phyloP scores from a whole-genome alignment of 2,113 vertebrate species.

The Grallaria varia region DNA sequence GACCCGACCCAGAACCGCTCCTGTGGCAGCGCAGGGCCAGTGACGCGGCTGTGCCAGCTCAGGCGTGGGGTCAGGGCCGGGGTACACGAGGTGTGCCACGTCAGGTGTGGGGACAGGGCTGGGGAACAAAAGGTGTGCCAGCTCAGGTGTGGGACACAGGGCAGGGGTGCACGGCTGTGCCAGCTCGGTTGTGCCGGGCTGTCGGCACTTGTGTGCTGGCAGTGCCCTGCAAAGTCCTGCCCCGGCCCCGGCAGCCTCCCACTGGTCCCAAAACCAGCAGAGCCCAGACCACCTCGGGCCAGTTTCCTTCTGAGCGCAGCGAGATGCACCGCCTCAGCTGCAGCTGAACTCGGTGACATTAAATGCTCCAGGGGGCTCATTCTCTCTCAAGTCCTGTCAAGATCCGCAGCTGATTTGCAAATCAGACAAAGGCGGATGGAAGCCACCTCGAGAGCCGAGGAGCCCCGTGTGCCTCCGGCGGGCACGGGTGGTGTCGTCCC shows the following conservation, averaged over 20 bases:
- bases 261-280: background rate
- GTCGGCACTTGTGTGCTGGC: too few relatives aligned
- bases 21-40: background rate
- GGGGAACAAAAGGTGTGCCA: too few relatives aligned
- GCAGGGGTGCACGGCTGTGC: background rate
- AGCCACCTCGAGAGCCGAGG: background rate
- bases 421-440: background rate
- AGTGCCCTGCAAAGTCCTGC: background rate
- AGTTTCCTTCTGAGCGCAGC: background rate
- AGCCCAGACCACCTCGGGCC: background rate
- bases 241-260: background rate
- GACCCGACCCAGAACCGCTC: background rate
- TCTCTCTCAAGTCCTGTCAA: too few relatives aligned
- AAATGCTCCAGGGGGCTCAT: background rate
- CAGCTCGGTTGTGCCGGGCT: background rate
- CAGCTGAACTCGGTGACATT: too few relatives aligned
- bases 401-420: background rate
- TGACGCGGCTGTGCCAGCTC: background rate
- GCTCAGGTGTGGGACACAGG: background rate
- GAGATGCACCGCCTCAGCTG: background rate
- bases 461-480: background rate
- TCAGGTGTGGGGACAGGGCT: too few relatives aligned
- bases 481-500: background rate
- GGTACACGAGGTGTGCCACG: too few relatives aligned
- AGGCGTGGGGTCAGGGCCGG: background rate